Base-by-base conservation (phyloP, 1,140 invertebrate genomes). In the Drosophila willistoni region DNA sequence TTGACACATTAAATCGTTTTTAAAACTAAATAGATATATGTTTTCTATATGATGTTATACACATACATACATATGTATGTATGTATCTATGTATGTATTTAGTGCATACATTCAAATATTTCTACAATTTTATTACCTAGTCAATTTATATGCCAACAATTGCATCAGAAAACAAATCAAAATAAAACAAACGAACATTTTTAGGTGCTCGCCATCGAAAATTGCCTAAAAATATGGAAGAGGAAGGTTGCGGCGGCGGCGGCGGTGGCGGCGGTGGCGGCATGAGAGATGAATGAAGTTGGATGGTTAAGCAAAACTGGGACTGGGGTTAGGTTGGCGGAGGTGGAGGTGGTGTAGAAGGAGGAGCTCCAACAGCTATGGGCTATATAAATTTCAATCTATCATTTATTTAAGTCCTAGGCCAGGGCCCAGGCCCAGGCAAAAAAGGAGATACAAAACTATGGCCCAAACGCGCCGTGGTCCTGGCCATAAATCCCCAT, bases 381-480 rank as follows among this genome's bases (percentile, higher is more conserved):
- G 75, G 82, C 77, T 73, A 89, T 89, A 87, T 87, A 87, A 80
- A 87, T 87, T 87, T 87, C 84, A 87, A 87, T 87, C 84, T 87
- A 87, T 87, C 84, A 87, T 87, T 87, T 87, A 87, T 87, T 87
- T 76, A 87, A 87, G 83, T 87, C 83, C 83, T 87, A 87, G 84
- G 84, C 77, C 84, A 76, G 73, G 56, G 42, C 57, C 33, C 65
- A 47, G 77, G 63, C 41, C 69, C 59, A 69, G 59, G 25, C 33
- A 61, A 34, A 60, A 64, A 60, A 51, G 17, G 17, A 72, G 73
- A 63, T 77, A 67, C 67, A 77, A 57, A 39, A 41, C 44, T n/a
- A 29, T 70, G 74, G 71, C 65, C 59, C 75, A 70, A 51, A 61
- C 64, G 73, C 68, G 76, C 56, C 72, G 72, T 64, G 60, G 39